These are phyloP conservation scores for Halichondria panicea DNA, from an alignment of 37 sponge, comb jelly and placozoan genomes.

Conservation along the genomic window DNA sequence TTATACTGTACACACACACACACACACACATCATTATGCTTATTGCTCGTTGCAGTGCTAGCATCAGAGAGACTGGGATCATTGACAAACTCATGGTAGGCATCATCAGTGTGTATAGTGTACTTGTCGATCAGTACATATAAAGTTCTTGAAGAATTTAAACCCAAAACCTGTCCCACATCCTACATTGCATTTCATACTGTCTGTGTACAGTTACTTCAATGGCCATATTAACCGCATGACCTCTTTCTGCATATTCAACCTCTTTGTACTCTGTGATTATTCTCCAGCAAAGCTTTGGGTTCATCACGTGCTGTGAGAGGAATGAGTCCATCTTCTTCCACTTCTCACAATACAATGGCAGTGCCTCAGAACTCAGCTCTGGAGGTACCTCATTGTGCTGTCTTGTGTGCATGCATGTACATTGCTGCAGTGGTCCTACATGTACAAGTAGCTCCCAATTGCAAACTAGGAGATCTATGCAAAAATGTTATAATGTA, in stretches of 20 bases:
- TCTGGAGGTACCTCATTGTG: slow-evolving; percentile 66
- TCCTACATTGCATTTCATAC: no score
- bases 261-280: no score
- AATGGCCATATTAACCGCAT: neutral
- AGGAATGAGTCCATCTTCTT: slow-evolving; percentile 62
- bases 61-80: slow-evolving; percentile 70
- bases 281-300: slow-evolving; percentile 56
- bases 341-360: slow-evolving; percentile 69
- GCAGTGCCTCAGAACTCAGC: slow-evolving; percentile 36
- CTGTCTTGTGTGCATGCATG: no score
- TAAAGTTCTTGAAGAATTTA: no score
- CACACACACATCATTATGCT: neutral
- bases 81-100: slow-evolving; percentile 70
- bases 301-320: slow-evolving; percentile 70
- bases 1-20: slow-evolving; percentile 2
- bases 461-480: no score
- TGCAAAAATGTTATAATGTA: no score
- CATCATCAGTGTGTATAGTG: neutral
- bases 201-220: neutral
- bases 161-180: neutral
- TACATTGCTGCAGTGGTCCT: no score
- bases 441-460: no score
- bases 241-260: neutral
- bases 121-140: no score
- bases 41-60: slow-evolving; percentile 1